These are phyloP conservation scores for Zalophus californianus DNA, from an alignment of 2,797 vertebrate species.

Conservation along the genomic window DNA sequence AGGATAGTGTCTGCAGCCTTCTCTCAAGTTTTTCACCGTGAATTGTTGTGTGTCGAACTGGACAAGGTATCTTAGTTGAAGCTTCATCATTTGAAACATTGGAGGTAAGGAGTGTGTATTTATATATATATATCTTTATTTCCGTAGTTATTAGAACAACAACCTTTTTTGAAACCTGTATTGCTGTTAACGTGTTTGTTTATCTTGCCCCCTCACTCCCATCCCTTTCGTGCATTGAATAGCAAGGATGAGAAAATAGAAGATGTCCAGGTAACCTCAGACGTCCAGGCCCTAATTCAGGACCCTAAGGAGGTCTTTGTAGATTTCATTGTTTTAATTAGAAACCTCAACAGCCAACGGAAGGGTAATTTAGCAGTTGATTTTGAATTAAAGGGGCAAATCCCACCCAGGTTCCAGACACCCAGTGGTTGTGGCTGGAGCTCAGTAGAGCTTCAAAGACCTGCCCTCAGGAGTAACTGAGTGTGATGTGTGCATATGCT, in stretches of 20 bases:
- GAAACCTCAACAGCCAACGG: neutral
- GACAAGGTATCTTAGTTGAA: constrained; percentile 59
- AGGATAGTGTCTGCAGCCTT: constrained; percentile 55
- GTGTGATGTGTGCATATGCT: neutral
- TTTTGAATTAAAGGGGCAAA: constrained; percentile 28
- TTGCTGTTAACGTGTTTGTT: constrained; percentile 12
- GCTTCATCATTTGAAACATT: constrained; percentile 53
- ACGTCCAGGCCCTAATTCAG: constrained; percentile 19
- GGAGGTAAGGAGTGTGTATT: constrained; percentile 56
- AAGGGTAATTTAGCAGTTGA: constrained; percentile 19
- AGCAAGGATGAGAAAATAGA: constrained; percentile 22
- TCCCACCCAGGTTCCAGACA: neutral
- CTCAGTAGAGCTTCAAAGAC: neutral
- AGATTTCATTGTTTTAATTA: neutral
- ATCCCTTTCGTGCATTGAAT: neutral
- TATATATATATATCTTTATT: neutral
- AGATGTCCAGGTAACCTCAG: constrained; percentile 10
- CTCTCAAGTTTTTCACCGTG: constrained; percentile 24
- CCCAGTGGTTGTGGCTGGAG: neutral
- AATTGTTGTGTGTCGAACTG: constrained; percentile 35
- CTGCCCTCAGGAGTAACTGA: neutral
- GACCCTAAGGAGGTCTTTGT: constrained; percentile 48
- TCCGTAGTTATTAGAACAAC: neutral
- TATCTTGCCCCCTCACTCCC: neutral
- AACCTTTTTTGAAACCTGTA: neutral